Base-by-base conservation (phyloP, 2,888 invertebrate species). In the Pandemis corylana region DNA sequence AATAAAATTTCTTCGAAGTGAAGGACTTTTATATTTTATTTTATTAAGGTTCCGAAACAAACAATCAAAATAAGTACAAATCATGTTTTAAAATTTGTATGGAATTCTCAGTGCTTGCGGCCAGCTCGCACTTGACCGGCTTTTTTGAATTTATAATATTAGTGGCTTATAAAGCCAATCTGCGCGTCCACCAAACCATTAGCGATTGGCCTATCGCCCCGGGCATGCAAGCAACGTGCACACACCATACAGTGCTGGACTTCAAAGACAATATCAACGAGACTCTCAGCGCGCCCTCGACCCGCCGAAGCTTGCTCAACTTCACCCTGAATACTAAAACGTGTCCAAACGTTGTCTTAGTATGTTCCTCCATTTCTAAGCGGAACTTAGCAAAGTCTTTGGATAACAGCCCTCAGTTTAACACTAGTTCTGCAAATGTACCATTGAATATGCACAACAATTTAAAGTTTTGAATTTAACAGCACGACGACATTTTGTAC, bases 401-500 rank as follows among this genome's bases (percentile, higher is more conserved):
- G n/a, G n/a, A 67, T 46, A 65, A 46, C 46, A 65, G 28, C 49
- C 56, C 12, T 69, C 49, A 49, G 61, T 53, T 63, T 41, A 70
- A 13, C 12, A n/a, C 62, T 20, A 49, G n/a, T 69, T 63, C 51
- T 63, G 20, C 28, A 53, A 70, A 51, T 20, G 41, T 63, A 63
- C 53, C 28, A 70, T 70, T 70, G 63, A 70, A 70, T 42, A 70
- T 51, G 49, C 7, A 63, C 20, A 41, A 28, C 70, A 53, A 44
- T 63, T 70, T 70, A 41, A 70, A 49, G 70, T 70, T 63, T 53
- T 5, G 12, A 70, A 63, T 70, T 70, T 53, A 70, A 70, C 51
- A 5, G 12, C 51, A 70, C 41, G 20, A 5, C 53, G 13, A 51
- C 51, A 53, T 51, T 62, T 70, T 63, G 61, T 68, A 4, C 46